Conservation (phyloP, 2,113 vertebrate genomes). For the Siniperca chuatsi region DNA sequence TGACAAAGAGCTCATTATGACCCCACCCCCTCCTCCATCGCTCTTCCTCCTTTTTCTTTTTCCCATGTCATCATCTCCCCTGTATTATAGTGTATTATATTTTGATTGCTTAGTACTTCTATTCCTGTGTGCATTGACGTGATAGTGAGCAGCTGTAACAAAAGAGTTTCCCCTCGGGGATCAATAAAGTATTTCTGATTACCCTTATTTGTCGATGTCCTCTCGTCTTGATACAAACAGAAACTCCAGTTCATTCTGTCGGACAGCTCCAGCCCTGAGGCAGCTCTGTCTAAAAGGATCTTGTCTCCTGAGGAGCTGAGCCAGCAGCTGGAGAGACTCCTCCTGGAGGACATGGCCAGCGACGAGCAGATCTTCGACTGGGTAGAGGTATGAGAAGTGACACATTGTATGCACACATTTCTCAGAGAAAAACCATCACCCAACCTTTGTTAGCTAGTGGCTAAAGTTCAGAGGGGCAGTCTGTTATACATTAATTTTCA, state of each 20-base stretch:
- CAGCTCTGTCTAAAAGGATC: constrained; percentile 86
- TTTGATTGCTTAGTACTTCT: no score
- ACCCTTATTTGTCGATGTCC: not conserved
- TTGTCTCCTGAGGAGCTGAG: constrained; percentile 91
- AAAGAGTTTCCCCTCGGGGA: no score
- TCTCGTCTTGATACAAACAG: constrained; percentile 74
- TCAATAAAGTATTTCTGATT: no score
- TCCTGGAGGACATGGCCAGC: constrained; percentile 93
- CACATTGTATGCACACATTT: not conserved
- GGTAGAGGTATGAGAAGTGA: constrained; percentile 90
- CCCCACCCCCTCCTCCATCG: not conserved
- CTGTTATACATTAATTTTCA: not conserved
- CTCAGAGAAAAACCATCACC: not conserved
- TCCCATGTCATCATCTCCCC: no score
- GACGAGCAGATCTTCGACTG: constrained; percentile 99
- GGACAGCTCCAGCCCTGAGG: constrained; percentile 86
- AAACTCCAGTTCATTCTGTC: constrained; percentile 93
- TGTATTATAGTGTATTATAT: no score
- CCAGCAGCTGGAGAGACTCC: constrained; percentile 92
- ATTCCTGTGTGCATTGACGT: no score
- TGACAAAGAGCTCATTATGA: not conserved
- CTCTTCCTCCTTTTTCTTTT: not conserved
- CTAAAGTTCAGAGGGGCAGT: not conserved
- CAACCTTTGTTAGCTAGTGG: not conserved
- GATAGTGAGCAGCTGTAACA: no score